A percentile compares a stretch with the other conserved stretches of the same genome.
Conservation (phyloP, 1,140 invertebrate species). For the Caenorhabditis latens region DNA sequence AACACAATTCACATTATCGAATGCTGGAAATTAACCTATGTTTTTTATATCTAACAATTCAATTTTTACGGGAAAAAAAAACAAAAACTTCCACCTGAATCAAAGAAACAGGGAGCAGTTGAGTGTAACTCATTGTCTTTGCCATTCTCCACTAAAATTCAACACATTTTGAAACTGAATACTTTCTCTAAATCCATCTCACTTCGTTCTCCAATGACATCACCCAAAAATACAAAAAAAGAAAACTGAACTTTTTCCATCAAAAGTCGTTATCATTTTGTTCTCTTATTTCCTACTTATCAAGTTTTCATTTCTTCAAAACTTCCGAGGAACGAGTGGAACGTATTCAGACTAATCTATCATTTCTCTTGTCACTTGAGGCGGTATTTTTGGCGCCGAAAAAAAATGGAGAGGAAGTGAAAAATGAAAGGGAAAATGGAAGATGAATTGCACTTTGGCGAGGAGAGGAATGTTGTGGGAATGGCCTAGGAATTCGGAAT, state of each 20-base stretch:
- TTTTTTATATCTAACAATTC: too few species aligned
- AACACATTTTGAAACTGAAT: too few species aligned
- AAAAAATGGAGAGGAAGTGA: not conserved
- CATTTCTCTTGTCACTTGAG: not conserved
- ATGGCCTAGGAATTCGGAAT: too few species aligned
- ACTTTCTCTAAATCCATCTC: too few species aligned
- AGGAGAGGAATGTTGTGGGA: too few species aligned
- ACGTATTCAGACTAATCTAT: constrained; percentile 27
- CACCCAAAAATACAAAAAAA: too few species aligned
- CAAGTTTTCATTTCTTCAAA: not conserved
- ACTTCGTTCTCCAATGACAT: too few species aligned
- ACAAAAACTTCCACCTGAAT: too few species aligned
- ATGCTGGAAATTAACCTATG: not conserved
- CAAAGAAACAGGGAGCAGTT: too few species aligned
- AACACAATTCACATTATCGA: not conserved
- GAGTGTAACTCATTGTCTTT: too few species aligned
- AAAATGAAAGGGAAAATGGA: not conserved
- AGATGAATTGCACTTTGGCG: not conserved
- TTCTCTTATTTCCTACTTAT: not conserved
- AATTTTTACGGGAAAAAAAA: too few species aligned
- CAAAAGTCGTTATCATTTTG: not conserved
- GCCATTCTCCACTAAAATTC: too few species aligned
- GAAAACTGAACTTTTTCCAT: not conserved
- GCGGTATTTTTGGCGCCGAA: not conserved
- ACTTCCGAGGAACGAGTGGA: constrained; percentile 17